A percentile compares a stretch with the other conserved stretches of the same genome.
These are phyloP conservation scores for Cyanistes caeruleus DNA, from an alignment of 2,113 vertebrate species.

Conservation along the genomic window DNA sequence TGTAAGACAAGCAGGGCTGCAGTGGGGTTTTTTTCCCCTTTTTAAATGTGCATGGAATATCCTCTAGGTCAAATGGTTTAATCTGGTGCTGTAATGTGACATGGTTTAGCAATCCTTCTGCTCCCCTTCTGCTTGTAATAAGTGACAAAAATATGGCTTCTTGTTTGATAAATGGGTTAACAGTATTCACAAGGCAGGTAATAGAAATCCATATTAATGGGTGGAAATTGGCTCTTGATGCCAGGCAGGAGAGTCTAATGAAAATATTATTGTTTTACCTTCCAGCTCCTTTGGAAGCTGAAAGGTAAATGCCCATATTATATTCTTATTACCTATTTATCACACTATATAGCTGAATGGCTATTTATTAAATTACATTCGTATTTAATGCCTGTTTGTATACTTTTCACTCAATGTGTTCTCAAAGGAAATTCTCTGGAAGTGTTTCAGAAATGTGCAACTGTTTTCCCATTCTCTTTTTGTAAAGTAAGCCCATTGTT, in stretches of 20 bases:
- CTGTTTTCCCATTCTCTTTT: constrained; percentile 60
- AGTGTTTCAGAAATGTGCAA: constrained; percentile 57
- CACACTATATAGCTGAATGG: constrained; percentile 55
- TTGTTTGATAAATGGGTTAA: constrained; percentile 62
- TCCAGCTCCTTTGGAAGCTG: constrained; percentile 55
- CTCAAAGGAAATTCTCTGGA: constrained; percentile 67
- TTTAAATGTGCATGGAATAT: constrained; percentile 41
- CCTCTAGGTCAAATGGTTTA: constrained; percentile 70
- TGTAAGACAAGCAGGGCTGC: background rate
- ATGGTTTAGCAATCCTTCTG: constrained; percentile 54
- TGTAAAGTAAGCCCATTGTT: constrained; percentile 57
- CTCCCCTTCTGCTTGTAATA: constrained; percentile 47
- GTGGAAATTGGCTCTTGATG: constrained; percentile 62
- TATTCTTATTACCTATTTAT: constrained; percentile 64
- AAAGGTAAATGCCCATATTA: constrained; percentile 52
- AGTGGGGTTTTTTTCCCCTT: background rate
- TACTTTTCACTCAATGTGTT: constrained; percentile 56
- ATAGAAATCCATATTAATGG: constrained; percentile 60
- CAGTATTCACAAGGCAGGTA: constrained; percentile 57
- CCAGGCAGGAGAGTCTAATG: constrained; percentile 58
- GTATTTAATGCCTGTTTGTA: constrained; percentile 63
- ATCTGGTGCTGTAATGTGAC: constrained; percentile 56
- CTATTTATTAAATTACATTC: constrained; percentile 68
- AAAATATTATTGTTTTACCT: constrained; percentile 66
- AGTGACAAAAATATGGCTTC: constrained; percentile 42